Base-by-base conservation (phyloP, 2,888 invertebrate species). In the Sarcophaga subvicina region DNA sequence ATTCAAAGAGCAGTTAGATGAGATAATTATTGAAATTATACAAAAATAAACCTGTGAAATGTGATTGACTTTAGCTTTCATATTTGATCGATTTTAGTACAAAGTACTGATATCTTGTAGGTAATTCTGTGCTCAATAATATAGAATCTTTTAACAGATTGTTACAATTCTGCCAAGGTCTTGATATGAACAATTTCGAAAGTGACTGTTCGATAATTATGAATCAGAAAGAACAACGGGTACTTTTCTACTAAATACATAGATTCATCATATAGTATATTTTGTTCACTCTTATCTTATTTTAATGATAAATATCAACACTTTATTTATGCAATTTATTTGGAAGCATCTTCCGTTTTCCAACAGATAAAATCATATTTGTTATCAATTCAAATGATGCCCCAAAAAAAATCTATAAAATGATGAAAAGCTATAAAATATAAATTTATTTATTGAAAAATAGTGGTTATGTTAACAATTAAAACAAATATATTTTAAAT, bases 351-450 rank as follows among this genome's bases (percentile, higher is more conserved):
- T 70, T 70, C 54, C 22, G 54, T 70, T 75, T 69, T 63, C 37
- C 81, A 70, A 81, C 75, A 27, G 81, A 81, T 81, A 75, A 69
- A 20, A 14, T 17, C 25, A 37, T 12, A 37, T 63, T 60, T 77
- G 66, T 77, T 67, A 79, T 75, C 72, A 70, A 10, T 49, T 59
- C 25, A n/a, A 63, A 64, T 37, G 54, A 49, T 69, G 62, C 47
- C 25, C 66, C 62, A 20, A 22, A 70, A 67, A 63, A 78, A 75
- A 22, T 84, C 75, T 87, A 84, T 87, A 87, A 84, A 87, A 76
- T 82, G n/a, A 12, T 10, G 5, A 8, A 45, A 20, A n/a, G 17
- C 67, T 0, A 6, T 37, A 71, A 79, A 45, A 59, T 12, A 20
- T 60, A 20, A 22, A 67, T 17, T 75, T 70, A 87, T 84, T 87